phyloP scores from a whole-genome alignment of 1,140 invertebrate species.

The Sycobia sp. region DNA sequence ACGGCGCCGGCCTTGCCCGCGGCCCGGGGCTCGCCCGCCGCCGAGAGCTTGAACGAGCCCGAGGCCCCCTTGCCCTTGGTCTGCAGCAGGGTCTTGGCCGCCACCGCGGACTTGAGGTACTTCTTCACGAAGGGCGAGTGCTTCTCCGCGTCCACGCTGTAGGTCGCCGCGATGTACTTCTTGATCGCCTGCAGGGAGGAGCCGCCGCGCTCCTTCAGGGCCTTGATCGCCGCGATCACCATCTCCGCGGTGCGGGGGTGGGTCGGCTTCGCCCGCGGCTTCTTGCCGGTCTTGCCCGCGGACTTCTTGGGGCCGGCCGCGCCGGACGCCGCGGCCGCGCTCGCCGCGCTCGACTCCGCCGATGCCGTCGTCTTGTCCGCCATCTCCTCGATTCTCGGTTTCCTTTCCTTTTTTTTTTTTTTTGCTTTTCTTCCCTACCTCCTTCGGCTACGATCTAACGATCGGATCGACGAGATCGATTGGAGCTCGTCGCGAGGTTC shows the following conservation, averaged over 20 bases:
- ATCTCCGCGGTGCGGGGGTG: conserved; percentile 64
- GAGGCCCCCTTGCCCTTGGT: conserved; percentile 69
- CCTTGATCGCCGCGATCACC: conserved; percentile 67
- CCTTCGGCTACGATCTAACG: background rate
- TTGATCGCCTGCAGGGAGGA: conserved; percentile 69
- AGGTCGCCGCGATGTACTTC: conserved; percentile 67
- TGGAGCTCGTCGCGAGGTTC: no score
- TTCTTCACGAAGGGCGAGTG: conserved; percentile 68
- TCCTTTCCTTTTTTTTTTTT: no score
- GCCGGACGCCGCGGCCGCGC: conserved; percentile 2
- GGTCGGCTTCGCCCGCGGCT: conserved; percentile 53
- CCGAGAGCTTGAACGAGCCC: conserved; percentile 66
- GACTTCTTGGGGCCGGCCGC: conserved; percentile 30
- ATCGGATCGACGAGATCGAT: no score
- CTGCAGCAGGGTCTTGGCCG: conserved; percentile 63
- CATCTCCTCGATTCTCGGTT: background rate
- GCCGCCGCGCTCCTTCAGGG: conserved; percentile 66
- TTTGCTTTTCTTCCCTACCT: no score
- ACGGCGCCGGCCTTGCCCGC: background rate
- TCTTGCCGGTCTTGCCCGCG: conserved; percentile 46
- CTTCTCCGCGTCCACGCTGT: conserved; percentile 67
- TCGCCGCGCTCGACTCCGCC: background rate
- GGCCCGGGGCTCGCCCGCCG: conserved; percentile 36
- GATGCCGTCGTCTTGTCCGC: background rate
- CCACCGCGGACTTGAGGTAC: conserved; percentile 65